Evolutionary conservation across 2,797 vertebrate species (phyloP).

Genomic region (Neopelma chrysocephalum): DNA sequence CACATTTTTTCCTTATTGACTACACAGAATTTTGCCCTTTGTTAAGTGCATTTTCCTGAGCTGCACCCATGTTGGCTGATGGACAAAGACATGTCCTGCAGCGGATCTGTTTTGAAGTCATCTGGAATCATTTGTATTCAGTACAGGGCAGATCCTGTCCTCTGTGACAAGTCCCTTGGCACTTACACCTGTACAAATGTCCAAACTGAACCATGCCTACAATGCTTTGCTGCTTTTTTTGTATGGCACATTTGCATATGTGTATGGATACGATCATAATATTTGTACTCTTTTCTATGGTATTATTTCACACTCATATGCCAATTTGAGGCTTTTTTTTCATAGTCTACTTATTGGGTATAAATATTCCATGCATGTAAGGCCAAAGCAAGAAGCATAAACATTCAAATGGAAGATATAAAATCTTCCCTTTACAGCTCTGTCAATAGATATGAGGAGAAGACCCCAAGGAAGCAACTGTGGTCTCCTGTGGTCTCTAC

Average conservation of each 20-base stretch:
- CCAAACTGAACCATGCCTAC: not conserved
- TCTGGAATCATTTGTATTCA: not conserved
- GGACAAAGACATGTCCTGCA: not conserved
- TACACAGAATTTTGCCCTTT: not conserved
- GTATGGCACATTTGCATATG: not conserved
- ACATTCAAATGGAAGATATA: not conserved
- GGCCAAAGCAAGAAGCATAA: not conserved
- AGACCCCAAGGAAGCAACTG: not conserved
- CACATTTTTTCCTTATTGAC: not conserved
- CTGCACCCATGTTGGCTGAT: not conserved
- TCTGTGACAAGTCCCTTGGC: not conserved
- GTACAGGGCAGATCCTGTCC: not conserved
- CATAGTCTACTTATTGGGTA: not conserved
- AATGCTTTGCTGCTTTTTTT: not conserved
- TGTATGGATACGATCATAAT: accelerated
- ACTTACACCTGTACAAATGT: not conserved
- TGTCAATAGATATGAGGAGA: not conserved
- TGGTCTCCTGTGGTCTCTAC: not conserved
- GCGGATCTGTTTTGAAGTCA: not conserved
- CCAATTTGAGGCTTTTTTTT: not conserved
- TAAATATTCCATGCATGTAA: not conserved
- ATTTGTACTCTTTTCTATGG: not conserved
- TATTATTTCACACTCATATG: not conserved
- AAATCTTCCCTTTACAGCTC: not conserved
- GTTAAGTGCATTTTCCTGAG: not conserved